Evolutionary conservation across 2,113 vertebrate genomes (phyloP).

Genomic region (Cheilinus undulatus): DNA sequence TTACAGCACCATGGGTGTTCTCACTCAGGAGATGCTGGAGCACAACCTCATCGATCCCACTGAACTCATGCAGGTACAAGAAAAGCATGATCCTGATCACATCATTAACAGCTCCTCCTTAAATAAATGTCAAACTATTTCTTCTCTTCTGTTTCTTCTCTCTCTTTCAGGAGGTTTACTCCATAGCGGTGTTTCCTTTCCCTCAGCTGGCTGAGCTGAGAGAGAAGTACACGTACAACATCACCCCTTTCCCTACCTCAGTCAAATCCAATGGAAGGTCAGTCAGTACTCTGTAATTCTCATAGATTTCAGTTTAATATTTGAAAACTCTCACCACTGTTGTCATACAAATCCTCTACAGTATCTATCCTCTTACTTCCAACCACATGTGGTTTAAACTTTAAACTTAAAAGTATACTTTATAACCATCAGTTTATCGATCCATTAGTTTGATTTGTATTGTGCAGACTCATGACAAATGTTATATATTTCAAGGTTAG

Average conservation of each 20-base stretch:
- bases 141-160: background rate
- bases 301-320: too few relatives aligned
- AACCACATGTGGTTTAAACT: too few relatives aligned
- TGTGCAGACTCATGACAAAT: too few relatives aligned
- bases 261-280: constrained; percentile 90
- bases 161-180: constrained; percentile 91
- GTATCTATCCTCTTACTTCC: too few relatives aligned
- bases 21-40: constrained; percentile 98
- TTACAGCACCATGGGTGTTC: constrained; percentile 95
- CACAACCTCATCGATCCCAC: constrained; percentile 90
- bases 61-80: constrained; percentile 93
- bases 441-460: too few relatives aligned
- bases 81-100: background rate
- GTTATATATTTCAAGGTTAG: too few relatives aligned
- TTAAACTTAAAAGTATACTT: too few relatives aligned
- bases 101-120: too few relatives aligned
- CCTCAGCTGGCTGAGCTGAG: constrained; percentile 95
- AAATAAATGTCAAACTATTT: too few relatives aligned
- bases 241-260: constrained; percentile 94
- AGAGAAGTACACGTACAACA: constrained; percentile 99
- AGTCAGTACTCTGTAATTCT: constrained; percentile 10
- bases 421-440: too few relatives aligned
- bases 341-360: too few relatives aligned
- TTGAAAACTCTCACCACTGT: too few relatives aligned
- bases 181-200: constrained; percentile 96